Percentiles rank a stretch among this genome's conserved stretches.
Conservation (phyloP, 2,113 vertebrate species). For the Eptesicus fuscus region DNA sequence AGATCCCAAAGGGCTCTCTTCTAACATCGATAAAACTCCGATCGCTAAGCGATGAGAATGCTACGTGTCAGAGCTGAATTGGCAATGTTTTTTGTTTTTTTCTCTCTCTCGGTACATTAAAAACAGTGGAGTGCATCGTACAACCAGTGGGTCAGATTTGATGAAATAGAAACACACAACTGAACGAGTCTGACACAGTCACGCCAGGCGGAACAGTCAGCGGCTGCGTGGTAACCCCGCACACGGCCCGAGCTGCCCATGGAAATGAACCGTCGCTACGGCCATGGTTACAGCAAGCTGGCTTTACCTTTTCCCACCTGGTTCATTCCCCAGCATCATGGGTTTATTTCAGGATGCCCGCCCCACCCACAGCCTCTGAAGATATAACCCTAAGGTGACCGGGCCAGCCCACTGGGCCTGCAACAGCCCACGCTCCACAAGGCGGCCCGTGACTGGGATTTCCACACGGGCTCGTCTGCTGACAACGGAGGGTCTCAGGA, state of each 20-base stretch:
- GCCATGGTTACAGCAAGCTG: too few relatives aligned
- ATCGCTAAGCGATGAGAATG: not conserved
- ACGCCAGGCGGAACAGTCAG: accelerated
- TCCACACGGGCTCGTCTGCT: not conserved
- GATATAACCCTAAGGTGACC: not conserved
- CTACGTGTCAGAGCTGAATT: accelerated
- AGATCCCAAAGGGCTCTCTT: not conserved
- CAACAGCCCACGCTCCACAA: not conserved
- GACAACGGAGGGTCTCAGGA: not conserved
- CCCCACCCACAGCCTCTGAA: not conserved
- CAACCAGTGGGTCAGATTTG: not conserved
- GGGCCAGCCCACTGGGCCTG: not conserved
- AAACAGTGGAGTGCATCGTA: not conserved
- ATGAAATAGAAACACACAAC: not conserved
- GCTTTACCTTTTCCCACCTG: not conserved
- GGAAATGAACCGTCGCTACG: accelerated
- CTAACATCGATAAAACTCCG: not conserved
- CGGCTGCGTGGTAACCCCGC: too few relatives aligned
- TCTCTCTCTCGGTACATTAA: not conserved
- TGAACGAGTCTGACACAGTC: not conserved
- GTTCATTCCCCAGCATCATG: too few relatives aligned
- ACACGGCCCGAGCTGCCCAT: accelerated
- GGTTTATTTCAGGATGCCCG: not conserved
- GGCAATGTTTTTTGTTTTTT: too few relatives aligned
- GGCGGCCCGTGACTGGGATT: not conserved